Conservation (phyloP, 2,797 vertebrate species). For the Atherinosoma microstoma region DNA sequence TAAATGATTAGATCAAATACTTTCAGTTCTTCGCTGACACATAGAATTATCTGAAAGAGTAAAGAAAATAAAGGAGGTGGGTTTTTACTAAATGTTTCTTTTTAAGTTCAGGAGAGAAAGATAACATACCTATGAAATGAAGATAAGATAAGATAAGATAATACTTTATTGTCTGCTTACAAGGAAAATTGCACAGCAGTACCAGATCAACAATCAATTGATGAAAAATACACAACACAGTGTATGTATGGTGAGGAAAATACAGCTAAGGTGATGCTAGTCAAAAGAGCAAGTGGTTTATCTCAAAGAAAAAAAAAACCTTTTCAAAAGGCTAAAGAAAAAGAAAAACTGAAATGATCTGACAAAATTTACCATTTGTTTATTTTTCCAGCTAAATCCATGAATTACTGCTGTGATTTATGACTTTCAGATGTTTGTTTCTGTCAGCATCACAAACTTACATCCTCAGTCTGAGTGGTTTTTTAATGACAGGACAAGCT, state of each 20-base stretch:
- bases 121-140: no score
- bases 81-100: not conserved
- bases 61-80: not conserved
- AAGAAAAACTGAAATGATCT: not conserved
- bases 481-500: not conserved
- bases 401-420: not conserved
- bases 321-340: not conserved
- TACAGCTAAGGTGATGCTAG: not conserved
- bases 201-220: no score
- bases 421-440: not conserved
- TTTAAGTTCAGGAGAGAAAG: no score
- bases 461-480: not conserved
- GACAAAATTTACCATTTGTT: not conserved
- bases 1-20: conserved; percentile 5
- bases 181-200: no score
- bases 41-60: not conserved
- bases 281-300: not conserved
- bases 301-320: no score
- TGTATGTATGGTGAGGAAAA: no score
- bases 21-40: conserved; percentile 12
- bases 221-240: no score
- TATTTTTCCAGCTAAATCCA: not conserved
- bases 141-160: no score
- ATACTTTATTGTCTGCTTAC: no score
- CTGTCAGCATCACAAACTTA: not conserved